Base-by-base conservation (phyloP, 2,888 invertebrate species). In the Drosophila rubida region DNA sequence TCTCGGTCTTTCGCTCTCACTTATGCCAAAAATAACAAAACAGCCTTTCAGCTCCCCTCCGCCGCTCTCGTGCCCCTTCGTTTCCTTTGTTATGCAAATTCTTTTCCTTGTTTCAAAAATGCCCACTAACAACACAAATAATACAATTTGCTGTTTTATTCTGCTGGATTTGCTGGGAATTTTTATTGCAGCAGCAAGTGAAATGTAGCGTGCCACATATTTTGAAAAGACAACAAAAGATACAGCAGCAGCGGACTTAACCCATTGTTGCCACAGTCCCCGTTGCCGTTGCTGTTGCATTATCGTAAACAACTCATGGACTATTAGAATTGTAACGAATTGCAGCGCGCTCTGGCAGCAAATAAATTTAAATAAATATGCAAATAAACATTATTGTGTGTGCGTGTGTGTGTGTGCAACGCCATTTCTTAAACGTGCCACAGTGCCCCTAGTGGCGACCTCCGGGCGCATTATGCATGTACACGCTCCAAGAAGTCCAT, bases 31-130 rank as follows among this genome's bases (percentile, higher is more conserved):
- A 82, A 84, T 82, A 84, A 80, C 80, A 82, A 76, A 76, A 60
- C 70, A 65, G 65, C 49, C 35, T 1, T 32, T 50, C 45, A 25
- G 11, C 1, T 14, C 13, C n/a, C 25, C 25, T 9, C 23, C 11
- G 11, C 41, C 14, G 30, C 25, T 23, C 23, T 32, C 11, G 44
- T 41, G n/a, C 4, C n/a, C 6, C 30, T 16, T 51, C 37, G 44
- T 66, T 37, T 37, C 68, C 59, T 83, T 86, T 76, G 84, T 81
- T 80, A 81, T 85, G 84, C 86, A 86, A 84, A 85, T 81, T 81
- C 66, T 58, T 81, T 83, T 74, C 44, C 61, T 70, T 80, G 62
- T 75, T 80, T 62, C 51, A 51, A 55, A 78, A 76, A 62, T 58
- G 63, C 49, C 48, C 42, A 63, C 48, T 45, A 66, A 57, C 57